These are phyloP conservation scores for Drosophila fuyamai DNA, from an alignment of 1,140 invertebrate species.

Conservation along the genomic window DNA sequence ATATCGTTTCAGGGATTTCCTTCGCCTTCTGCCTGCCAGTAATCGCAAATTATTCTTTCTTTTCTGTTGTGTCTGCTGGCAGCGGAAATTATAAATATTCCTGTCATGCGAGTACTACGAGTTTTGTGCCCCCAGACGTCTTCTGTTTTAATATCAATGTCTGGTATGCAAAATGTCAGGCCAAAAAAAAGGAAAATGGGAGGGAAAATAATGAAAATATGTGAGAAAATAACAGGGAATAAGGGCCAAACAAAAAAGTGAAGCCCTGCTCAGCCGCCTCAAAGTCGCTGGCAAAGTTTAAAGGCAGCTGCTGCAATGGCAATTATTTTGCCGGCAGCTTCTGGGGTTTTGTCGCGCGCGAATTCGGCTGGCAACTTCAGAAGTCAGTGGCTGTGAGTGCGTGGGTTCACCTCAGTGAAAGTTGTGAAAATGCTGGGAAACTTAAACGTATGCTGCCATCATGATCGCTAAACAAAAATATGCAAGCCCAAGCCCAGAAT, in stretches of 20 bases:
- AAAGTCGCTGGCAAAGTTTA: constrained; percentile 60
- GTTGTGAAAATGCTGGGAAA: constrained; percentile 10
- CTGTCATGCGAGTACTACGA: constrained; percentile 63
- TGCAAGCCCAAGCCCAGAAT: constrained; percentile 32
- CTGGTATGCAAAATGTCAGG: constrained; percentile 50
- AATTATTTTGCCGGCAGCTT: constrained; percentile 73
- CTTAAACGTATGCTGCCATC: no score
- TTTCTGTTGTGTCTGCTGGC: constrained; percentile 62
- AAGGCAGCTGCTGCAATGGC: constrained; percentile 31
- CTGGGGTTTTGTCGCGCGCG: constrained; percentile 45
- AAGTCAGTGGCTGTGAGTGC: constrained; percentile 57
- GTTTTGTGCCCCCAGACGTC: constrained; percentile 27
- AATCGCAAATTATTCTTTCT: constrained; percentile 75
- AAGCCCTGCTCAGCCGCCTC: constrained; percentile 39
- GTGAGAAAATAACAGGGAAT: constrained; percentile 30
- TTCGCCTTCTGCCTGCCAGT: constrained; percentile 72
- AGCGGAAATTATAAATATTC: constrained; percentile 80
- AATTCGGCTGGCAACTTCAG: constrained; percentile 47
- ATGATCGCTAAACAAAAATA: constrained; percentile 6
- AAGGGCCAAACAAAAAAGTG: constrained; percentile 34
- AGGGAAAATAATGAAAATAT: constrained; percentile 18
- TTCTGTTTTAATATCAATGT: constrained; percentile 57
- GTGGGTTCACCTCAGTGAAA: constrained; percentile 53
- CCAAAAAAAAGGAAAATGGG: background rate
- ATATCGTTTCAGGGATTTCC: constrained; percentile 54